These are phyloP conservation scores for Lasioglossum pauxillum DNA, from an alignment of 2,888 invertebrate genomes.

Conservation along the genomic window DNA sequence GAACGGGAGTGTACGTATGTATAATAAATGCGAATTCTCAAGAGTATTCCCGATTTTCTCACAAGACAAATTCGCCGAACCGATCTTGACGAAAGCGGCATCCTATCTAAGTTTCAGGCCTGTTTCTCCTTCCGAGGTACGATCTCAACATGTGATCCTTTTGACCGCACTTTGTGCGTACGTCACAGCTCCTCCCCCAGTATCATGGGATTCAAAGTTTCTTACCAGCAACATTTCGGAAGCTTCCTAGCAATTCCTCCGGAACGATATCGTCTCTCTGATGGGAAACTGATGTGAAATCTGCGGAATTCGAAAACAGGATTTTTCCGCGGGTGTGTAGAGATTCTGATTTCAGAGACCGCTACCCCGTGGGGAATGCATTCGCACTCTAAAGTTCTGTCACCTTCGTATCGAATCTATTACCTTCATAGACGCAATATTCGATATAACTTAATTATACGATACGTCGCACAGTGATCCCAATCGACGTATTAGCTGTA, in stretches of 20 bases:
- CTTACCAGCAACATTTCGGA: background rate
- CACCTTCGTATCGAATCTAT: background rate
- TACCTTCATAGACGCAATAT: background rate
- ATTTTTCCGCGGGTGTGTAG: background rate
- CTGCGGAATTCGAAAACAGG: slow-evolving; percentile 5
- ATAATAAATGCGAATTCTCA: background rate
- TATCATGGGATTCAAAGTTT: slow-evolving; percentile 50
- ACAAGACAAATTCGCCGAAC: slow-evolving; percentile 30
- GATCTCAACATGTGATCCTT: slow-evolving; percentile 15
- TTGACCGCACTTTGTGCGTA: slow-evolving; percentile 3
- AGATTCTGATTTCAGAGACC: background rate
- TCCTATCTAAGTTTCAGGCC: slow-evolving; percentile 38
- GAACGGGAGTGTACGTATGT: no score
- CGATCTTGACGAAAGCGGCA: slow-evolving; percentile 19
- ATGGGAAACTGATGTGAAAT: slow-evolving; percentile 17
- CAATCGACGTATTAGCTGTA: no score
- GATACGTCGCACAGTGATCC: background rate
- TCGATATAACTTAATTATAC: background rate
- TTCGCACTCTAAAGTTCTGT: background rate
- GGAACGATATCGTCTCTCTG: slow-evolving; percentile 18
- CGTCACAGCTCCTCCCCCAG: background rate
- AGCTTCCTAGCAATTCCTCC: background rate
- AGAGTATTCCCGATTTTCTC: background rate
- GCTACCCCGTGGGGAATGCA: background rate
- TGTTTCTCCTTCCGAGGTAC: background rate